Base-by-base conservation (phyloP, 2,113 vertebrate species). In the Atherinomorus stipes region DNA sequence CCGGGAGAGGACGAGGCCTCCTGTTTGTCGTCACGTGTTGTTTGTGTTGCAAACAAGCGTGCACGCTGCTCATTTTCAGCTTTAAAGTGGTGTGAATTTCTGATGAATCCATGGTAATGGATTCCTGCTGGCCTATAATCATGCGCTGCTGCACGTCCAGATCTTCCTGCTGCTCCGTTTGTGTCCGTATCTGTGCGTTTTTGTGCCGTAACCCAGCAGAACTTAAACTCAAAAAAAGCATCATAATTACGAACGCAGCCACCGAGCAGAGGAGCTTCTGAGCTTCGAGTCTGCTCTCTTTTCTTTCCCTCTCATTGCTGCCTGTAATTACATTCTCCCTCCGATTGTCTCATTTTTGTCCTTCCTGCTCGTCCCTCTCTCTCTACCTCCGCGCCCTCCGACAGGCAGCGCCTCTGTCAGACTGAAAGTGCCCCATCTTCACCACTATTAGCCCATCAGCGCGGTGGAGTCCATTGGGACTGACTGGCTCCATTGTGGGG, bases 401-500 rank as follows among this genome's bases (percentile, higher is more conserved):
- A 50, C 62, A 74, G 70, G 84, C 64, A 28, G 23, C 57, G 79
- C 78, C n/a, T n/a, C 74, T 77, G 63, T 82, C 80, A 67, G 71
- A 71, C 64, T 76, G 64, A 64, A 87, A 85, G 82, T 83, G 85
- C 88, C 81, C 71, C 74, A 78, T 81, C 45, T 28, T 56, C 34
- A 40, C 65, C 68, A 66, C 62, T 69, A 64, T 87, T 86, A 85
- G 74, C 78, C 81, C 44, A 78, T 79, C 85, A 67, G 58, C 1
- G 74, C 19, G n/a, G 71, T 69, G 52, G 74, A 73, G 70, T 75
- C 85, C 86, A 85, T 88, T 85, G 84, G 70, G 68, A 71, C 63
- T 79, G 82, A 83, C 80, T 81, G 77, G 54, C 72, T 68, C 80
- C 66, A 80, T 85, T 85, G 79, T 90, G 71, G n/a, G n/a, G n/a